phyloP scores from a whole-genome alignment of 1,140 invertebrate genomes.

The Drosophila willistoni region DNA sequence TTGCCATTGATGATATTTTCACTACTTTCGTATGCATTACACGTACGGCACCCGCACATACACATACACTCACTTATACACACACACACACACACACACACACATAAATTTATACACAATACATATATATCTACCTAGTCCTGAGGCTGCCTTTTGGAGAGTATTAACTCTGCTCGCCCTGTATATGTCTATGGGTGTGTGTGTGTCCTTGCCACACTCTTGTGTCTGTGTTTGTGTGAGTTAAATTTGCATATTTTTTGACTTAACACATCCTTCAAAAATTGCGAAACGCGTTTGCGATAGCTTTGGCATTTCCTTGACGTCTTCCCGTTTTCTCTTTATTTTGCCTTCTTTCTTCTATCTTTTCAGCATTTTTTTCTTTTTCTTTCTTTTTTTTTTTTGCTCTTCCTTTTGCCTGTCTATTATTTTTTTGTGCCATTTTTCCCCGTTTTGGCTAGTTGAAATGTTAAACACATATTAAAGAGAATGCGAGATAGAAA shows the following conservation, averaged over 20 bases:
- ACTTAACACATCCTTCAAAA: constrained; percentile 81
- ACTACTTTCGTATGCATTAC: constrained; percentile 81
- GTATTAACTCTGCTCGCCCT: constrained; percentile 65
- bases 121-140: constrained; percentile 29
- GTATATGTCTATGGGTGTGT: constrained; percentile 11
- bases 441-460: constrained; percentile 23
- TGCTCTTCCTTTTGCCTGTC: constrained; percentile 16
- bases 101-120: constrained; percentile 3
- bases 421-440: constrained; percentile 21
- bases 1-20: constrained; percentile 80
- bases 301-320: constrained; percentile 80
- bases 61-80: constrained; percentile 13
- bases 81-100: constrained; percentile 22
- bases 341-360: constrained; percentile 22
- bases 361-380: too few species aligned
- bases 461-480: constrained; percentile 46
- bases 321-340: constrained; percentile 65
- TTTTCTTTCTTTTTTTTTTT: constrained; percentile 28
- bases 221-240: constrained; percentile 31
- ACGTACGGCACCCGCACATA: constrained; percentile 60
- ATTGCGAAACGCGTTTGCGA: constrained; percentile 79
- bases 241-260: constrained; percentile 79
- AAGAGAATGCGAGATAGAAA: constrained; percentile 20
- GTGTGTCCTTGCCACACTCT: constrained; percentile 10
- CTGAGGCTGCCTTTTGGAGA: constrained; percentile 50